Evolutionary conservation across 92 coral and sea anemone species (phyloP), one percentile per base, ranked within the genome.

Genomic region (Epizoanthus fatuus): DNA sequence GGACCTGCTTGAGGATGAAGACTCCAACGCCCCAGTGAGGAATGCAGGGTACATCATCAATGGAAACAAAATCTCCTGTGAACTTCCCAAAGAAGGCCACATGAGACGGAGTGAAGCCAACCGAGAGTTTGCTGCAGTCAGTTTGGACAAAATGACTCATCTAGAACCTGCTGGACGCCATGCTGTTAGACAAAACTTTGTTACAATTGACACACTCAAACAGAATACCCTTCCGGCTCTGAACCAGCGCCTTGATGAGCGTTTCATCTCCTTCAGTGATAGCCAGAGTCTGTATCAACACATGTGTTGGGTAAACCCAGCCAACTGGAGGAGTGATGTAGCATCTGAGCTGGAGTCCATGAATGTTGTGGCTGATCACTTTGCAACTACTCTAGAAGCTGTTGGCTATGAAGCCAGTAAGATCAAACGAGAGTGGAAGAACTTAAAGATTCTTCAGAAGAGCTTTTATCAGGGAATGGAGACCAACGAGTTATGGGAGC

Each of bases 241-340:
- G 17, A 59, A n/a, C 64, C 17, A 58, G 17, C 22, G 64, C 64
- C 64, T 59, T 17, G 64, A 59, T 17, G 64, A 19, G 64, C 64
- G 25, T 59, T 59, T 59, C 64, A n/a, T 17, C 66, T 60, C 66
- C 66, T 60, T 60, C 66, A 60, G 32, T 19, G 29, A 32, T 32
- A 60, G 66, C 29, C 66, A 17, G 66, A 60, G 32, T 60, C 66
- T 60, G 66, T 60, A 19, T 60, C 66, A 22, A 60, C 66, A 60
- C 14, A 60, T 60, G 13, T 60, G 20, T 22, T 60, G 66, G 66
- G 29, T 60, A 17, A 19, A 60, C 66, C 66, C 66, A 60, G 66
- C 66, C 1, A 59, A 59, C 65, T 59, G 65, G 65, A 60, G 66
- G 66, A 1, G 66, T 60, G 66, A 60, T 6, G 66, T 60, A 32